phyloP scores from a whole-genome alignment of 2,888 invertebrate species.

The Acleris holmiana region DNA sequence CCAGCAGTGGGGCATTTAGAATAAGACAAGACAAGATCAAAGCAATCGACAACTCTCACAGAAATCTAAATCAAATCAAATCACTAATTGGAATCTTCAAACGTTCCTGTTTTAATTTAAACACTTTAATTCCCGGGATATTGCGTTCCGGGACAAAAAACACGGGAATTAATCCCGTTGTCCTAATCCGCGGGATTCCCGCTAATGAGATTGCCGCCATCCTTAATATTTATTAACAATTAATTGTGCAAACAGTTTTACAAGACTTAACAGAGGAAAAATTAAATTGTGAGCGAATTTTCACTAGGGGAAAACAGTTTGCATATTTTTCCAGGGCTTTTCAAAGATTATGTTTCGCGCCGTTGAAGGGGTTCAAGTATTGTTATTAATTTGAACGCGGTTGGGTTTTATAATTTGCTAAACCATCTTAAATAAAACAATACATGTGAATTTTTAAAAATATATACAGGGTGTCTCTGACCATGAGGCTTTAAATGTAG shows the following conservation, averaged over 20 bases:
- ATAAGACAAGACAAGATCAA: neutral
- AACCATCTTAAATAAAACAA: no score
- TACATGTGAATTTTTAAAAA: no score
- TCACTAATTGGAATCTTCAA: constrained; percentile 10
- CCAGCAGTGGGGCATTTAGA: no score
- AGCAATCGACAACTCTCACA: neutral
- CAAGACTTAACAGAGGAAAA: neutral
- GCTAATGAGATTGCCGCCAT: constrained; percentile 29
- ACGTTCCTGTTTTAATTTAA: constrained; percentile 10
- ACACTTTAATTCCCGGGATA: constrained; percentile 1
- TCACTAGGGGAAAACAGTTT: neutral
- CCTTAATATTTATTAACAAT: constrained; percentile 29
- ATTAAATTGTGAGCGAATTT: neutral
- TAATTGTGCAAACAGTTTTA: constrained; percentile 14
- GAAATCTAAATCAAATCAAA: neutral
- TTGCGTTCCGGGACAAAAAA: constrained; percentile 27
- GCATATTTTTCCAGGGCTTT: constrained; percentile 1
- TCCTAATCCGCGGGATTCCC: neutral
- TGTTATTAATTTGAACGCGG: no score
- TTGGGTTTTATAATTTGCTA: no score
- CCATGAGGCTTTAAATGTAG: no score
- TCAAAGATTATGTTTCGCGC: neutral
- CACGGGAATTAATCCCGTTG: constrained; percentile 10
- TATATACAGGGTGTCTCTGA: no score
- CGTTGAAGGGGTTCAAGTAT: no score